Conservation (phyloP, 2,888 invertebrate species). For the Steinernema scapterisci region DNA sequence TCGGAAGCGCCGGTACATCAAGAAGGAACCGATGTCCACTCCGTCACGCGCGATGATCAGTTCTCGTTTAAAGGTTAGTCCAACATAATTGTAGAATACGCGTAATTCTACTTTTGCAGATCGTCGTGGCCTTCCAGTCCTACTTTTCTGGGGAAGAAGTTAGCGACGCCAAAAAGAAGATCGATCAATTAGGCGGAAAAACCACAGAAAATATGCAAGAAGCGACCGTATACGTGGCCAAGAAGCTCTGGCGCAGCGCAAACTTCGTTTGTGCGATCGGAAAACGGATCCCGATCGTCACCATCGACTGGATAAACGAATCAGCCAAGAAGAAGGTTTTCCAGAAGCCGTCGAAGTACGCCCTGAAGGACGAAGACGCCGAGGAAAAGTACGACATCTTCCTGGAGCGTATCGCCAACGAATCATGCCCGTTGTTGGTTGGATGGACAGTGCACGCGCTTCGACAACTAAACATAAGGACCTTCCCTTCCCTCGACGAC, state of each 20-base stretch:
- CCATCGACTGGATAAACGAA: not conserved
- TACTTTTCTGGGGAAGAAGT: not conserved
- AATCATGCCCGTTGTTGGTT: too few relatives aligned
- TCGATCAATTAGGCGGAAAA: not conserved
- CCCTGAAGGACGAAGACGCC: not conserved
- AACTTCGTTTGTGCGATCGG: slow-evolving; percentile 1
- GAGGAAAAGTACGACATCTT: not conserved
- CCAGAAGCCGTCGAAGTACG: not conserved
- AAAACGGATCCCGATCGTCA: slow-evolving; percentile 6
- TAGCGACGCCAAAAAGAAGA: not conserved
- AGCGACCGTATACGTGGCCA: not conserved
- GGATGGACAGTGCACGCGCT: too few relatives aligned
- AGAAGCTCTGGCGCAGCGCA: not conserved
- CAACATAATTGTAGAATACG: not conserved
- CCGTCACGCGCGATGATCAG: slow-evolving; percentile 4
- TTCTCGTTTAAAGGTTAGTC: not conserved
- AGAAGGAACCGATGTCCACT: not conserved
- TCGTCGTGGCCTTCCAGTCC: not conserved
- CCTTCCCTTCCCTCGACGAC: not conserved
- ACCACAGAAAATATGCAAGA: not conserved
- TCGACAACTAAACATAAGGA: not conserved
- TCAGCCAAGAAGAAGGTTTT: not conserved
- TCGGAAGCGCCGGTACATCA: not conserved
- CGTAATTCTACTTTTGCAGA: not conserved
- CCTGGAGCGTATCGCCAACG: not conserved